A percentile compares a stretch with the other conserved stretches of the same genome.
Conservation (phyloP, 2,113 vertebrate genomes). For the Scophthalmus maximus region DNA sequence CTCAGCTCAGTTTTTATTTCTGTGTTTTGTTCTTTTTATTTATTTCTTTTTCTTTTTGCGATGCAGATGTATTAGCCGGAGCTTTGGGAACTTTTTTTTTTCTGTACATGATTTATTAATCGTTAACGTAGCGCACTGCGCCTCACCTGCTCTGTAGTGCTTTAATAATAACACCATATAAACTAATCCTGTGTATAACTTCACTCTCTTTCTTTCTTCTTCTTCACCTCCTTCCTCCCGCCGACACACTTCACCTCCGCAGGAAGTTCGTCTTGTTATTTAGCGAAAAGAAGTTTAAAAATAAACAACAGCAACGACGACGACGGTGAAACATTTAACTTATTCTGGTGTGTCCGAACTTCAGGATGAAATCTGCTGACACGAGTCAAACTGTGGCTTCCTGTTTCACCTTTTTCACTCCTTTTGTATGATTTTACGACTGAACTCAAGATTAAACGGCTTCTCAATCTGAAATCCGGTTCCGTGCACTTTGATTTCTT, state of each 20-base stretch:
- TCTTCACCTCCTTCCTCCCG: conserved; percentile 39
- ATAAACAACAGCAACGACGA: too few relatives aligned
- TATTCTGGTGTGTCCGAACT: conserved; percentile 49
- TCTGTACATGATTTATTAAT: conserved; percentile 57
- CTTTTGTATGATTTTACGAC: conserved; percentile 71
- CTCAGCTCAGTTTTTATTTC: conserved; percentile 47
- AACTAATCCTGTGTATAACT: conserved; percentile 51
- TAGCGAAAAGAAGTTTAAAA: conserved; percentile 19
- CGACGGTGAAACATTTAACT: conserved; percentile 49
- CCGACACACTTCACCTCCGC: conserved; percentile 43
- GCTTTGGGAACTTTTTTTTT: conserved; percentile 30
- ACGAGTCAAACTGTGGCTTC: conserved; percentile 25
- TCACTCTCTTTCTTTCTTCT: conserved; percentile 52
- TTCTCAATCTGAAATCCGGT: conserved; percentile 44
- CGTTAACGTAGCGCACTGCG: conserved; percentile 69
- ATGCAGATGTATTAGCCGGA: conserved; percentile 70
- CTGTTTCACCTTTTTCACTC: conserved; percentile 49
- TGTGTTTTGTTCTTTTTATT: conserved; percentile 70
- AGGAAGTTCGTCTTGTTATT: conserved; percentile 70
- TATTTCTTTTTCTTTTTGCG: conserved; percentile 67
- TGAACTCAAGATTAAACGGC: conserved; percentile 75
- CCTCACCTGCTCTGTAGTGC: conserved; percentile 70
- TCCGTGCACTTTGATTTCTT: not conserved
- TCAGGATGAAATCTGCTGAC: too few relatives aligned
- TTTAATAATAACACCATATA: conserved; percentile 63